Base-by-base conservation (phyloP, 2,797 vertebrate genomes). In the Hippocampus kuda region DNA sequence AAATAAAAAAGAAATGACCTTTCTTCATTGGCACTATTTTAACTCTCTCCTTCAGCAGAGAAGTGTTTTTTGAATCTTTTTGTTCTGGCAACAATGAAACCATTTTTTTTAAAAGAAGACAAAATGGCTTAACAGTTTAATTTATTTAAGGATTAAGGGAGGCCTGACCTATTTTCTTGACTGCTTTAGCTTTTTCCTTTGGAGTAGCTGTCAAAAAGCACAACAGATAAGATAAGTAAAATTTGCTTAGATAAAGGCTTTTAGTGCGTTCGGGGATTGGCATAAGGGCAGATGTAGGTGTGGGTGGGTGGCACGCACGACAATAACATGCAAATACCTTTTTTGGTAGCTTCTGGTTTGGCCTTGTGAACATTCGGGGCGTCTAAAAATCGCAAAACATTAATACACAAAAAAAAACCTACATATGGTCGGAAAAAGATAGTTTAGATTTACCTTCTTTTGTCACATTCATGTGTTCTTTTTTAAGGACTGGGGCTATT, bases 1-100 rank as follows among this genome's bases (percentile, higher is more conserved):
- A 44, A 68, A 57, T 62, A 48, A 63, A 5, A 48, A 24, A 48
- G 7, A 65, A 48, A 26, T 26, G 5, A 87, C 86, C 81, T 76
- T 74, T 86, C 73, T 82, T 85, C 68, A 85, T 70, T 1, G 72
- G 79, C 27, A 84, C 81, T 63, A 79, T 69, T 78, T 80, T 85
- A 54, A 83, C 73, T 66, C 70, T 80, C 34, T 78, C 72, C 70
- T 79, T 84, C 11, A 74, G 77, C 34, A 84, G 56, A 65, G 85
- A 69, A 12, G 7, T 75, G 57, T 88, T 86, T 79, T n/a, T 84
- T 22, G 66, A 0, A 2, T 0, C 66, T 2, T 75, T 77, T 59
- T 62, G 64, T 72, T 79, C 80, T 85, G 65, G 66, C 2, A 64
- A 64, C 6, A 66, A 42, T 34, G 20, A 5, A 38, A 30, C 15